Evolutionary conservation across 1,140 invertebrate species (phyloP), one percentile per base, ranked within the genome.

Genomic region (Euura lappo): DNA sequence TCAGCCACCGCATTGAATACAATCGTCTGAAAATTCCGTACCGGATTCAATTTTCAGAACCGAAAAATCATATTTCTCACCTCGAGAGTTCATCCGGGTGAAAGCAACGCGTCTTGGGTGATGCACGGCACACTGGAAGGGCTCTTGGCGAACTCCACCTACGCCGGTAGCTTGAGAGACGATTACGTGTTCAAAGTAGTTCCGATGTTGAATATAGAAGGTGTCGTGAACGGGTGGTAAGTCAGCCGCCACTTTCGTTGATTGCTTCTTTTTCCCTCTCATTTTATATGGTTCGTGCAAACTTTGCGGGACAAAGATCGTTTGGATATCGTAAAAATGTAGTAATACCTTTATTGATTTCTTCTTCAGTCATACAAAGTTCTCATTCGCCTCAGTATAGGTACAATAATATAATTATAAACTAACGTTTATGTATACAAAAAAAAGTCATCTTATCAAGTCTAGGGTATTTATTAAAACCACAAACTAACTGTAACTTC

Each of bases 161-260:
- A 89, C 7, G 92, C 92, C 2, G 84, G 87, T 28, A 88, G 89
- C 66, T 88, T 96, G 0, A 88, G 94, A 13, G 89, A 92, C 72
- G 89, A 92, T 76, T 96, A 92, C 87, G 90, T 97, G 43, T 95
- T 97, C 88, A 96, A 97, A 85, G 91, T 97, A 71, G 91, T 97
- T 46, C 95, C 96, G 3, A 95, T 97, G 93, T 88, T 97, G 60
- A 97, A 97, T 87, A 92, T 94, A 6, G 96, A 97, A 84, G 96
- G 96, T 6, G 95, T 97, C 13, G 91, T 95, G 76, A 95, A 96
- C 86, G 96, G 96, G 73, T 96, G 94, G 95, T 96, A 87, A 92
- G 91, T 91, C 44, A 43, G 51, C 47, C 68, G 68, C 68, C 43
- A 73, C 64, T 46, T 45, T 64, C 11, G 13, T 11, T n/a, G 13